Base-by-base conservation (phyloP, 2,113 vertebrate genomes). In the Canis aureus region DNA sequence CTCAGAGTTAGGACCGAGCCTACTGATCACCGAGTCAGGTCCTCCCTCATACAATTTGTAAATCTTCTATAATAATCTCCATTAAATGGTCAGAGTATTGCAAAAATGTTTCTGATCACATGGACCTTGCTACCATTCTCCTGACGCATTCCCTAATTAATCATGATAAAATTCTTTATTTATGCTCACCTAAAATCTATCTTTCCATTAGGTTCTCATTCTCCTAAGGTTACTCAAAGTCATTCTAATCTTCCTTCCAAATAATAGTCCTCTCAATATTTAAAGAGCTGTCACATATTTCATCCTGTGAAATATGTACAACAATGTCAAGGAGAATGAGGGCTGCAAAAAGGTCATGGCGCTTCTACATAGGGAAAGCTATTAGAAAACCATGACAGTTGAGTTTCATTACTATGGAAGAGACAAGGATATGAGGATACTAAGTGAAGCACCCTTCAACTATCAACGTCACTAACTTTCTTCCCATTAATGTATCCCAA, bases 221-320 rank as follows among this genome's bases (percentile, higher is more conserved):
- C 38, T 78, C 78, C 69, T 12, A 89, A 35, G 76, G 25, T 8
- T 71, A 85, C 38, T 91, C 27, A 88, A 84, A 97, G 60, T 73
- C 91, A 93, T 97, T 97, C 71, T 84, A 87, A 93, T 96, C 55
- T 49, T 97, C 94, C 81, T 92, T 95, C 71, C 35, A 88, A 94
- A 66, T 96, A 97, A 96, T 13, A 92, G 92, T 51, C 67, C 9
- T 88, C 38, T 98, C 91, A 97, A 96, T 97, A 98, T 98, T 98
- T 97, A 97, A 97, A 97, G 38, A 27, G 49, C 49, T 94, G 88
- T 85, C 76, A 96, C 59, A 89, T 88, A 97, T 85, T 96, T 97
- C 88, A 97, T 91, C 55, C 43, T 73, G 38, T 89, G 78, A 91
- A 97, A 91, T 93, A 53, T 5, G 78, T 32, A 62, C 25, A 90